These are phyloP conservation scores for Actinemys pallida DNA, from an alignment of 2,113 vertebrate species.

Conservation along the genomic window DNA sequence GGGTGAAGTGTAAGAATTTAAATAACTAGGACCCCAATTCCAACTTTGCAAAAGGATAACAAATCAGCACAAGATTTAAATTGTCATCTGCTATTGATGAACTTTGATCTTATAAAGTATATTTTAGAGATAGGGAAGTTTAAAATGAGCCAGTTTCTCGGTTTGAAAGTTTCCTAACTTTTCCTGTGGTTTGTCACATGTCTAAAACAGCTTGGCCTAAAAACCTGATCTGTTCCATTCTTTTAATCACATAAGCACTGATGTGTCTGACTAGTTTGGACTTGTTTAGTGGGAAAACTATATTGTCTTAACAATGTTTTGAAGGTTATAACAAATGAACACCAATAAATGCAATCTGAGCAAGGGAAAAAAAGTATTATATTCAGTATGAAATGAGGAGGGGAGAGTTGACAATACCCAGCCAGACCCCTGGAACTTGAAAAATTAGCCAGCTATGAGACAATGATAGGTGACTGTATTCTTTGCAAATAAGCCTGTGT, in stretches of 20 bases:
- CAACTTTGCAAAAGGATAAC: background rate
- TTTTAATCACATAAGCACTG: background rate
- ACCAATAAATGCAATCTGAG: background rate
- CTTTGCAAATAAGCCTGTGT: background rate
- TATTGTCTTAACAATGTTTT: background rate
- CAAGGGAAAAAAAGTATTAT: background rate
- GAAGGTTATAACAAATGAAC: background rate
- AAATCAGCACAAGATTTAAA: background rate
- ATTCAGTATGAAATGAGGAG: background rate
- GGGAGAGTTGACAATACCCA: background rate
- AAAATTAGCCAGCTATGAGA: background rate
- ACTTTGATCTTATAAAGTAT: background rate
- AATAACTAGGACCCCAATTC: background rate
- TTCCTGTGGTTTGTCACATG: too few species aligned
- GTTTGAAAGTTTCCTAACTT: too few species aligned
- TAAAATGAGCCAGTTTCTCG: too few species aligned
- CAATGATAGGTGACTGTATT: background rate
- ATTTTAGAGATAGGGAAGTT: background rate
- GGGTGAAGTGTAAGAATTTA: background rate
- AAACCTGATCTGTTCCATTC: background rate
- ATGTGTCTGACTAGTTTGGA: background rate
- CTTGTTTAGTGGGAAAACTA: background rate
- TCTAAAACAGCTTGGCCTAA: too few species aligned
- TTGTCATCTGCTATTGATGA: background rate
- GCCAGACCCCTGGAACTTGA: background rate